phyloP scores from a whole-genome alignment of 2,888 invertebrate species.

The Zaprionus bogoriensis region DNA sequence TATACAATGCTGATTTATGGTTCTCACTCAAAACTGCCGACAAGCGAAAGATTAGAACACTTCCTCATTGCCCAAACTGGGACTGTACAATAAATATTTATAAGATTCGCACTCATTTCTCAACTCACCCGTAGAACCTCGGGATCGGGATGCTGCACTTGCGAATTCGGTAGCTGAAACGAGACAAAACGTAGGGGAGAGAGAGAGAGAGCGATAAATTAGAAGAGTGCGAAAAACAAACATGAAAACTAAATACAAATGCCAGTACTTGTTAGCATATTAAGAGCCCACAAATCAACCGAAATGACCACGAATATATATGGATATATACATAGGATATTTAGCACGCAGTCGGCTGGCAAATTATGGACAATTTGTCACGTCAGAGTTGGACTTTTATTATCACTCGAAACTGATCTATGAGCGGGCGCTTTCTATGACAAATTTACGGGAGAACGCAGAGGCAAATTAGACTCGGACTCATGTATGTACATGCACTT shows the following conservation, averaged over 20 bases:
- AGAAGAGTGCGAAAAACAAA: not conserved
- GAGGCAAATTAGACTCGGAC: conserved; percentile 52
- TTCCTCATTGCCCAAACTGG: conserved; percentile 15
- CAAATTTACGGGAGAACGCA: conserved; percentile 54
- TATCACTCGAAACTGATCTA: conserved; percentile 70
- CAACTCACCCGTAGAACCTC: conserved; percentile 18
- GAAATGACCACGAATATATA: conserved; percentile 5
- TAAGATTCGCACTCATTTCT: not conserved
- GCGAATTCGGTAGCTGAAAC: conserved; percentile 33
- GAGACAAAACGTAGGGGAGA: conserved; percentile 14
- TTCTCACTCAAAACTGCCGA: not conserved
- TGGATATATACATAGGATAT: not conserved
- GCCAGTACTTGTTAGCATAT: conserved; percentile 9
- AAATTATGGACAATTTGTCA: conserved; percentile 56
- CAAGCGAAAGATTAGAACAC: not conserved
- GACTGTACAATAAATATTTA: not conserved
- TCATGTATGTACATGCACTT: conserved; percentile 51
- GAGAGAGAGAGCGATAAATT: conserved; percentile 4
- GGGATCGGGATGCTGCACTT: conserved; percentile 1
- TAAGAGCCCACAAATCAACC: conserved; percentile 25
- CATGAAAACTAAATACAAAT: conserved; percentile 8
- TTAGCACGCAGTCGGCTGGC: conserved; percentile 2
- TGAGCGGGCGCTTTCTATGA: conserved; percentile 67
- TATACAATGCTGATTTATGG: not conserved
- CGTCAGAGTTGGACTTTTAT: conserved; percentile 59